phyloP scores from a whole-genome alignment of 2,113 vertebrate genomes.

The Cathartes aura region DNA sequence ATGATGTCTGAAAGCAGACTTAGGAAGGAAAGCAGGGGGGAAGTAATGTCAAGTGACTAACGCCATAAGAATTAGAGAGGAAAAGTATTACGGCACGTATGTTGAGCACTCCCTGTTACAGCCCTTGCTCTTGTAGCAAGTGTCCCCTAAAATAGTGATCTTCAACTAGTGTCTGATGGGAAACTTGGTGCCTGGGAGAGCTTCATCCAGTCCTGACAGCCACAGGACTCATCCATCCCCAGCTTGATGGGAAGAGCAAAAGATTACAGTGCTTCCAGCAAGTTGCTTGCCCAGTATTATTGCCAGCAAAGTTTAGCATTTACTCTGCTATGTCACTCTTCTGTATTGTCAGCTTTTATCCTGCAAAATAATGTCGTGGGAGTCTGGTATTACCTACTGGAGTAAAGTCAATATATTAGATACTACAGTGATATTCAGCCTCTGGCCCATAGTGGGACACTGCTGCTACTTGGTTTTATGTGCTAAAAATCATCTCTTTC shows the following conservation, averaged over 20 bases:
- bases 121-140: neutral
- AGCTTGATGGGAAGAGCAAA: neutral
- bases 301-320: neutral
- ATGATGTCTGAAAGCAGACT: neutral
- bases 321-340: neutral
- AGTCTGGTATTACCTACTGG: neutral
- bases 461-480: neutral
- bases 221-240: neutral
- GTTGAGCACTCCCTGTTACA: neutral
- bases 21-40: neutral
- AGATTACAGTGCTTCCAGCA: neutral
- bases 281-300: neutral
- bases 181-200: neutral
- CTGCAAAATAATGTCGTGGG: neutral
- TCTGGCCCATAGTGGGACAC: neutral
- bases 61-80: neutral
- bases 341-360: neutral
- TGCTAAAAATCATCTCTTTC: neutral
- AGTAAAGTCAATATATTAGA: neutral
- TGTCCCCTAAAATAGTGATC: neutral
- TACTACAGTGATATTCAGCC: neutral
- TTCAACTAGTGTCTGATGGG: neutral
- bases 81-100: fast-evolving
- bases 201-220: neutral
- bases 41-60: neutral